Evolutionary conservation across 1,140 invertebrate genomes (phyloP).

Genomic region (Dryas iulia): DNA sequence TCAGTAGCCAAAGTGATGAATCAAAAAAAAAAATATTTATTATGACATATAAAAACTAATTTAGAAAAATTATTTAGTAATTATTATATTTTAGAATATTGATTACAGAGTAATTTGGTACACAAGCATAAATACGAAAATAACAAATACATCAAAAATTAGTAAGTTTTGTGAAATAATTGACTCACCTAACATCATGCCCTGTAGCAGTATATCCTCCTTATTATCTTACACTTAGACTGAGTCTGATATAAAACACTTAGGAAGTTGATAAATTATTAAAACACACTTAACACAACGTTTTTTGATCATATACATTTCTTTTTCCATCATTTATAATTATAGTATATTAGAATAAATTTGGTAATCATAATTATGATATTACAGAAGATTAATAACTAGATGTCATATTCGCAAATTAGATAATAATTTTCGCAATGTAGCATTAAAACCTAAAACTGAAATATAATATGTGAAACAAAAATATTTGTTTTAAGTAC

Average conservation of each 20-base stretch:
- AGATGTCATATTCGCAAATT: background rate
- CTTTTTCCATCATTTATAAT: background rate
- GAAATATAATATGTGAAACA: background rate
- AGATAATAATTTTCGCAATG: background rate
- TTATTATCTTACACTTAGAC: background rate
- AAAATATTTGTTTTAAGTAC: too few species aligned
- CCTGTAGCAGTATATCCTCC: background rate
- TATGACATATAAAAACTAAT: too few species aligned
- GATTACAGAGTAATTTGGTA: too few species aligned
- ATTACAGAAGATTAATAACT: background rate
- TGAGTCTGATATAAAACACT: background rate
- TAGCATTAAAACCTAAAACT: background rate
- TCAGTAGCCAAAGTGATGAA: too few species aligned
- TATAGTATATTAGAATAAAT: background rate
- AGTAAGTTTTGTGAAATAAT: background rate
- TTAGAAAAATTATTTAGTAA: too few species aligned
- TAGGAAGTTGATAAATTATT: background rate
- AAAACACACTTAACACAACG: background rate
- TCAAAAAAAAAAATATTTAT: too few species aligned
- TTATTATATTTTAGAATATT: too few species aligned
- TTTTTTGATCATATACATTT: background rate
- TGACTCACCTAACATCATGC: background rate
- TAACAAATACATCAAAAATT: background rate
- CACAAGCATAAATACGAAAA: too few species aligned
- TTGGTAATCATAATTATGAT: background rate